Base-by-base conservation (phyloP, 1,140 invertebrate species). In the Daktulosphaira vitifoliae region DNA sequence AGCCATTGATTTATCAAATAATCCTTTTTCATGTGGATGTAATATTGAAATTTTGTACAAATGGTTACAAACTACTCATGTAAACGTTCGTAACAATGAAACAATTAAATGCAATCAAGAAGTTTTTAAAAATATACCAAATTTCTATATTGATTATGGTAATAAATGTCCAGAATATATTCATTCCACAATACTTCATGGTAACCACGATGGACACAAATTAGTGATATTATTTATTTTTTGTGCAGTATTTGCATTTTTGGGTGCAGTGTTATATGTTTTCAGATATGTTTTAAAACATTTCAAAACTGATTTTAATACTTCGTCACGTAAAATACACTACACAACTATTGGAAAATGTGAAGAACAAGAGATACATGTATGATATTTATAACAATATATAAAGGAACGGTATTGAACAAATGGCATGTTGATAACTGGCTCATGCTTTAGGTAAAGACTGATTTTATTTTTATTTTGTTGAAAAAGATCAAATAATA, bases 1-100 rank as follows among this genome's bases (percentile, higher is more conserved):
- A 11, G 77, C 78, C n/a, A 75, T 89, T 0, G 84, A 89, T 70
- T 77, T 89, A 2, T 78, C 75, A 23, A 73, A 77, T 2, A 89
- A 89, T 77, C 84, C 84, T 6, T 83, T 89, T 18, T 73, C 75
- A 37, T 89, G 86, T 71, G 82, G 84, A 39, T 82, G 83, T 69
- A 77, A 79, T 44, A 74, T 86, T 5, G 78, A 79, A 65, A 75
- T 79, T 13, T 81, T 88, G 29, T 78, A 81, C 33, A 72, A 75
- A 33, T 89, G 86, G 86, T 72, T 88, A 50, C 76, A 78, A 5
- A 77, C 71, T 15, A 85, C 84, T 0, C 81, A 81, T 48, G 81
- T 87, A 3, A 75, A 74, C 7, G 78, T 88, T 37, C 75, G 81
- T 49, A 79, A 84, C 68, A 78, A 79, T 69, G 76, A 81, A 20